Conservation (phyloP, 2,888 invertebrate species). For the Dermolepida albohirtum region DNA sequence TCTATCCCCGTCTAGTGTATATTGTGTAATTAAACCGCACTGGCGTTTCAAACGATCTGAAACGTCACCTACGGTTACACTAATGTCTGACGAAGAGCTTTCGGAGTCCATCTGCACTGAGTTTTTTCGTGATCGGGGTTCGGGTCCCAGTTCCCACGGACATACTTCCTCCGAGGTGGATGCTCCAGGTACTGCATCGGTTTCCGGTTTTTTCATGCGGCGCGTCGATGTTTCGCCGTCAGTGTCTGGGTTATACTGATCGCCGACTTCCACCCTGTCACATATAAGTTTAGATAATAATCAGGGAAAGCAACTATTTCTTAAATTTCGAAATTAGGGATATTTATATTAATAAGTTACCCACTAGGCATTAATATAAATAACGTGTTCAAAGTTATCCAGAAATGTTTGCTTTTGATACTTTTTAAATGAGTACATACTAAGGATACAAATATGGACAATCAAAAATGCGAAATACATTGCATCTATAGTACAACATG, state of each 20-base stretch:
- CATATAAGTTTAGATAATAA: neutral
- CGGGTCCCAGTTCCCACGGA: constrained; percentile 67
- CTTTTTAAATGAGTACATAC: too few species aligned
- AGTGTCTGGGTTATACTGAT: constrained; percentile 45
- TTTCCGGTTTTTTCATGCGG: constrained; percentile 64
- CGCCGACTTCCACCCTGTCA: constrained; percentile 49
- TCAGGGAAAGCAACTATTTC: neutral
- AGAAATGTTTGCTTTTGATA: too few species aligned
- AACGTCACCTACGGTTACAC: constrained; percentile 69
- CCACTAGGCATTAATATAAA: too few species aligned
- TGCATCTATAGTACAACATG: too few species aligned
- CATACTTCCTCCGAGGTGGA: constrained; percentile 70
- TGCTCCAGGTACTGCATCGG: constrained; percentile 62
- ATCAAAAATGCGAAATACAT: too few species aligned
- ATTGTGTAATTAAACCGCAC: constrained; percentile 74
- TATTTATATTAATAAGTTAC: too few species aligned
- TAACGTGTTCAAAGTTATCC: neutral
- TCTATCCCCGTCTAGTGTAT: constrained; percentile 73
- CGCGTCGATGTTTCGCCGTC: constrained; percentile 45
- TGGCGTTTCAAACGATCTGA: constrained; percentile 73
- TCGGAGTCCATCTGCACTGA: constrained; percentile 77
- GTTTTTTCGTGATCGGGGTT: constrained; percentile 67
- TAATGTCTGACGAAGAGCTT: constrained; percentile 82
- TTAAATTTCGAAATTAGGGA: too few species aligned
- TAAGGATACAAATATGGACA: too few species aligned